Conservation (phyloP, 2,113 vertebrate genomes). For the Cranoglanis bouderius region DNA sequence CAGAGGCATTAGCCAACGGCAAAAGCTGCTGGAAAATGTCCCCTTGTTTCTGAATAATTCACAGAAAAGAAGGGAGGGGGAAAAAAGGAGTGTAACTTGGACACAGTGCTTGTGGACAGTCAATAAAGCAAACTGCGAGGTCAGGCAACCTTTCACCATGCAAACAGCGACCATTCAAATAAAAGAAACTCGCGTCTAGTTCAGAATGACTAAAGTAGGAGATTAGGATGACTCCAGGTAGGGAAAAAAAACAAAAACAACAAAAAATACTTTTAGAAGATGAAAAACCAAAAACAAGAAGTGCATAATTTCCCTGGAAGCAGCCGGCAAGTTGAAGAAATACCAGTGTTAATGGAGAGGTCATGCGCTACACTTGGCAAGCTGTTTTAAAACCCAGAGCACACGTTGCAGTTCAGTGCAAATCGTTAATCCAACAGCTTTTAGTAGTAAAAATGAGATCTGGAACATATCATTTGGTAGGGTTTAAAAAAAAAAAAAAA, state of each 20-base stretch:
- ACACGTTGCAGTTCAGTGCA: constrained; percentile 59
- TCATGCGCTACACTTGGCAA: constrained; percentile 65
- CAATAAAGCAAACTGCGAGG: constrained; percentile 31
- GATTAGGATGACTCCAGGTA: constrained; percentile 33
- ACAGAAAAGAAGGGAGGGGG: neutral
- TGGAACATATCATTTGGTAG: constrained; percentile 18
- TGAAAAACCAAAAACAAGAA: constrained; percentile 61
- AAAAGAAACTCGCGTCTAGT: constrained; percentile 36
- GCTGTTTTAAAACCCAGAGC: constrained; percentile 50
- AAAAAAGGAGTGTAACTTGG: constrained; percentile 24
- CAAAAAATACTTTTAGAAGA: constrained; percentile 60
- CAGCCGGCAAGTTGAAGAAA: constrained; percentile 53
- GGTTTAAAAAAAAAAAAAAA: no score
- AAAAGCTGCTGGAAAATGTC: constrained; percentile 1
- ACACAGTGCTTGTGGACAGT: constrained; percentile 1
- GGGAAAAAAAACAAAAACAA: constrained; percentile 58
- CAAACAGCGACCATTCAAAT: constrained; percentile 43
- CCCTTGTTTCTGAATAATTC: constrained; percentile 5
- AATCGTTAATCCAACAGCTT: constrained; percentile 66
- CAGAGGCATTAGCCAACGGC: constrained; percentile 20
- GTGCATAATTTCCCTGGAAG: constrained; percentile 61
- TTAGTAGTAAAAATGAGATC: constrained; percentile 61
- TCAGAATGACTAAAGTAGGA: constrained; percentile 45
- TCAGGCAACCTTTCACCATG: constrained; percentile 29
- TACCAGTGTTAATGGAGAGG: constrained; percentile 55